A percentile compares a stretch with the other conserved stretches of the same genome.
phyloP scores from a whole-genome alignment of 2,113 vertebrate species.

The Microcebus lehilahytsara region DNA sequence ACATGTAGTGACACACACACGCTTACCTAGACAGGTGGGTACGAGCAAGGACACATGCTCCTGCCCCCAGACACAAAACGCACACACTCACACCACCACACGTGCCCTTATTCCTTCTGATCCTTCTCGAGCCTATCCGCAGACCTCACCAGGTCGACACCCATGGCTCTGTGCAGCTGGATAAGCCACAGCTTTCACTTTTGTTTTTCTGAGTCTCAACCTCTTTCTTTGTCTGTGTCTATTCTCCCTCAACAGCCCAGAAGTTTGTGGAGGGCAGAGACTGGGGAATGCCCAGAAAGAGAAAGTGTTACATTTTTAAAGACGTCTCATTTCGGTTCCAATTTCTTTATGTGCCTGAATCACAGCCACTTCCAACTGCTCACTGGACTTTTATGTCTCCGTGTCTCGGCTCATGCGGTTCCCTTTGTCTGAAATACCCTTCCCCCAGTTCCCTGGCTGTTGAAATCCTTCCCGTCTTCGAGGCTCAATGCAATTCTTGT shows the following conservation, averaged over 20 bases:
- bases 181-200: background rate
- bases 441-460: background rate
- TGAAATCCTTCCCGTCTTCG: background rate
- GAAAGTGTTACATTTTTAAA: slow-evolving; percentile 24
- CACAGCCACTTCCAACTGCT: slow-evolving; percentile 27
- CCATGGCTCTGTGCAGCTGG: background rate
- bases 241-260: background rate
- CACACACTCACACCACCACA: too few relatives aligned
- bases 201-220: background rate
- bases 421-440: slow-evolving; percentile 18
- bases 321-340: background rate
- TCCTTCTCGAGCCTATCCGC: background rate
- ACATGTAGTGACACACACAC: background rate
- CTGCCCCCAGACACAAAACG: background rate
- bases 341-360: background rate
- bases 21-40: background rate
- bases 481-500: background rate
- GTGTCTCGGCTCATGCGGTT: background rate
- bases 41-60: background rate
- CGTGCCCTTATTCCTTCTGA: background rate
- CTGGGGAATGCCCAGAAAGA: background rate
- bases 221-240: background rate
- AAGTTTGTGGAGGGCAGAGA: background rate
- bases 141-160: background rate
- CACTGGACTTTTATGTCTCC: background rate